These are phyloP conservation scores for Lithophane leautieri DNA, from an alignment of 2,888 invertebrate genomes.

Conservation along the genomic window DNA sequence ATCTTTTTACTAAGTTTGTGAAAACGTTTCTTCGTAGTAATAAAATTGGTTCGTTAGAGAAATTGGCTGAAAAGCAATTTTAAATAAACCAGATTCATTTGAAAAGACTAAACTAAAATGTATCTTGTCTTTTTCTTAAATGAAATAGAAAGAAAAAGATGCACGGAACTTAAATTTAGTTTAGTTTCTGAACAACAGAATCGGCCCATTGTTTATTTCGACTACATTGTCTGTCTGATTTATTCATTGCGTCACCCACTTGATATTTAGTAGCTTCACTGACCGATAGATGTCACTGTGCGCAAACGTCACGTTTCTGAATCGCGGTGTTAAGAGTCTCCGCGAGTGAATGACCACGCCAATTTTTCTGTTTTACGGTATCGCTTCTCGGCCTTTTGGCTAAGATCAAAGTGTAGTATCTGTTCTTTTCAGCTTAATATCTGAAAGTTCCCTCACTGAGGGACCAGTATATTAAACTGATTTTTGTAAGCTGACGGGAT, in stretches of 20 bases:
- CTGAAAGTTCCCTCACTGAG: constrained; percentile 9
- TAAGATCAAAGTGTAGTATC: constrained; percentile 5
- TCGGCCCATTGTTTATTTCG: no score
- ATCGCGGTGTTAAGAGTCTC: constrained; percentile 10
- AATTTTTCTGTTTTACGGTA: accelerated
- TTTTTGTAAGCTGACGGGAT: neutral
- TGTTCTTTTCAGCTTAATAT: constrained; percentile 11
- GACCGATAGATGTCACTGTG: constrained; percentile 11
- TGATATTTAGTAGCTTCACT: neutral
- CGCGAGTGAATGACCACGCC: neutral
- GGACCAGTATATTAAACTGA: constrained; percentile 4
- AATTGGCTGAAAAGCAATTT: neutral
- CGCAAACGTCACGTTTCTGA: constrained; percentile 3
- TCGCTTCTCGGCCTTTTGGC: constrained; percentile 10
- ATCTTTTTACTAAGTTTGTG: constrained; percentile 1
- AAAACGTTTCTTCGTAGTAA: neutral
- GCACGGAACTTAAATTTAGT: no score
- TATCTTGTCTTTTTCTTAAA: no score
- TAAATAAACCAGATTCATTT: neutral
- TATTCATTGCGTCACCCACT: no score
- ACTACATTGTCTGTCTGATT: no score
- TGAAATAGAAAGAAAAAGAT: no score
- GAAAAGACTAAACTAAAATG: no score
- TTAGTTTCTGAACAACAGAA: no score
- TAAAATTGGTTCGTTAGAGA: neutral